These are phyloP conservation scores for Leptinotarsa lineolata DNA, from an alignment of 1,140 invertebrate species.

Conservation along the genomic window DNA sequence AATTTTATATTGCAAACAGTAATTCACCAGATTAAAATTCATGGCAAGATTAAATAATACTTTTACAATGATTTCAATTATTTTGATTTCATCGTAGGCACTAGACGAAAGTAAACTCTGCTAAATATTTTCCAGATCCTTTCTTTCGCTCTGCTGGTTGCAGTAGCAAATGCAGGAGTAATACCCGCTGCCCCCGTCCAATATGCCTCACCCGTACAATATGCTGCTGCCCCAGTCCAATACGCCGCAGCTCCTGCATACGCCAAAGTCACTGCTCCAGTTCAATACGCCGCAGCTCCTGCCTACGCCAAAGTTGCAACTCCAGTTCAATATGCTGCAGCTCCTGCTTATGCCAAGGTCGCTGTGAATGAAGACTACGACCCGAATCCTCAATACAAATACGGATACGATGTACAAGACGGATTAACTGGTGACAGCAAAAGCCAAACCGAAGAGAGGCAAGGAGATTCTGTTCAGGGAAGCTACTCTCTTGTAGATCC, in stretches of 20 bases:
- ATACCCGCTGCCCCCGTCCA: conserved; percentile 36
- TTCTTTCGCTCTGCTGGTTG: conserved; percentile 31
- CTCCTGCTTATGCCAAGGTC: conserved; percentile 28
- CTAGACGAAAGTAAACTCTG: too few species aligned
- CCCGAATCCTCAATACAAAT: conserved; percentile 61
- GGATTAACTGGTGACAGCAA: conserved; percentile 57
- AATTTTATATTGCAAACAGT: too few species aligned
- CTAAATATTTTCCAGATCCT: conserved; percentile 24
- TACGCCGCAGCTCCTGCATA: conserved; percentile 22
- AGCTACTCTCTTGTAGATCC: conserved; percentile 68
- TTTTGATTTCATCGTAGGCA: too few species aligned
- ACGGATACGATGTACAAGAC: conserved; percentile 58
- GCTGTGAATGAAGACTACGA: conserved; percentile 49
- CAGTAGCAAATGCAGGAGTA: conserved; percentile 34
- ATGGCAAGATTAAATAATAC: too few species aligned
- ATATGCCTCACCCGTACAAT: background rate
- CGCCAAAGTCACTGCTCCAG: conserved; percentile 22
- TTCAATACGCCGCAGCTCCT: conserved; percentile 25
- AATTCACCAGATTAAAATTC: too few species aligned
- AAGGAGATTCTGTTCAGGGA: conserved; percentile 68
- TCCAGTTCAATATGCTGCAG: conserved; percentile 25
- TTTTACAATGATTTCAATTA: too few species aligned
- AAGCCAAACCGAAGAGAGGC: conserved; percentile 59
- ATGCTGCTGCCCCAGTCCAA: conserved; percentile 35
- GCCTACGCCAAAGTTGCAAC: conserved; percentile 29